Conservation (phyloP, 2,797 vertebrate species). For the Poecilia velifera region DNA sequence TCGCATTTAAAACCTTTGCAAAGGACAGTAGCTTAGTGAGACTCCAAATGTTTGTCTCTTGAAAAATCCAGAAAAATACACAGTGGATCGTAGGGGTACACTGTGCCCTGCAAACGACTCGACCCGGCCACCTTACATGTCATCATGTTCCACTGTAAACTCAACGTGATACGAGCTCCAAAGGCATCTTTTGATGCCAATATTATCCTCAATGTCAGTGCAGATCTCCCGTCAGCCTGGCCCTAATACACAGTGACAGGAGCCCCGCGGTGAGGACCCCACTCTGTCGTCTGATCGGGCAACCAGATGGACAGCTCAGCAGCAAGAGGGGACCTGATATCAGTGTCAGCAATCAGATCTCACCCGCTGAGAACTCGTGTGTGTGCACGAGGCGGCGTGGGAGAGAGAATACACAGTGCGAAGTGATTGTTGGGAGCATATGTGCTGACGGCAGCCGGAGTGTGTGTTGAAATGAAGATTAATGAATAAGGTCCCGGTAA, state of each 20-base stretch:
- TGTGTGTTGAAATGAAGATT: constrained; percentile 82
- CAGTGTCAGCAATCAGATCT: constrained; percentile 81
- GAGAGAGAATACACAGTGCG: constrained; percentile 58
- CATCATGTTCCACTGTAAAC: constrained; percentile 58
- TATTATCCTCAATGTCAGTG: constrained; percentile 74
- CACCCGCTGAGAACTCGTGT: constrained; percentile 63
- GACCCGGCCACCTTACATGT: constrained; percentile 61
- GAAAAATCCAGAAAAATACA: constrained; percentile 57
- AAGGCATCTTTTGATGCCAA: constrained; percentile 68
- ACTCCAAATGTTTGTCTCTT: constrained; percentile 32
- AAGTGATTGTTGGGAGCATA: constrained; percentile 79
- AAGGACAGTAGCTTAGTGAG: neutral
- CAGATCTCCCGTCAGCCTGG: constrained; percentile 55
- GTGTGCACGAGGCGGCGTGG: constrained; percentile 31
- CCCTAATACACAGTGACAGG: constrained; percentile 74
- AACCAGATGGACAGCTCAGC: constrained; percentile 78
- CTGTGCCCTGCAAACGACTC: constrained; percentile 49
- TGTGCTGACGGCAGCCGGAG: constrained; percentile 76
- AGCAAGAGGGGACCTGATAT: constrained; percentile 72
- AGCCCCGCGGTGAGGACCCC: constrained; percentile 69
- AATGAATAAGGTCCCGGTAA: constrained; percentile 69
- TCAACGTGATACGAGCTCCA: constrained; percentile 52
- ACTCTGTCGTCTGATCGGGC: constrained; percentile 73
- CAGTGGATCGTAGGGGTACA: constrained; percentile 34
- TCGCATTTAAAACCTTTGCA: neutral